Evolutionary conservation across 2,888 invertebrate species (phyloP), one percentile per base, ranked within the genome.

Genomic region (Mythimna ferrago): DNA sequence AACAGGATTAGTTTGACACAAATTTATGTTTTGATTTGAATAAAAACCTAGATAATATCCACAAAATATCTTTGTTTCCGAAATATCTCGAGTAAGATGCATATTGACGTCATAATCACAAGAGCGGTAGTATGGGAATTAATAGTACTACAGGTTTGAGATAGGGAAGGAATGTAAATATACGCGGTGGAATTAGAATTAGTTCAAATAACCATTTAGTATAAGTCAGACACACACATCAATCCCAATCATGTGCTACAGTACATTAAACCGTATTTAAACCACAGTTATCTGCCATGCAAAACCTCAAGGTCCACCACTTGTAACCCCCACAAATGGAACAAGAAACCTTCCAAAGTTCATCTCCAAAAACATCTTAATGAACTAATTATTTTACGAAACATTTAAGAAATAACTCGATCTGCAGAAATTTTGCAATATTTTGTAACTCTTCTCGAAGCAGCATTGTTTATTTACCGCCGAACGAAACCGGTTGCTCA

Each of bases 371-470:
- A 80, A 64, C 48, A 74, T 74, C 9, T n/a, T 80, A 65, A 76
- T 80, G 41, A 74, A 80, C 48, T 74, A 61, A 76, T 76, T 60
- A 76, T 60, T 76, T 74, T 80, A 41, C 65, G 75, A 80, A 76
- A 80, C 38, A 76, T 74, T 77, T 66, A 11, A 48, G 32, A 65
- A 58, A 77, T 70, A 77, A 71, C 56, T 78, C 14, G 60, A 62
- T 78, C 58, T 61, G 54, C 21, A 66, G 51, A 56, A 26, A 66
- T 78, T 69, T 66, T 60, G 77, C 58, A 78, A 81, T 81, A 79
- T 76, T 63, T 66, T 79, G 70, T 70, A 77, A 78, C 66, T 78
- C 71, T 77, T 82, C 71, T 66, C 62, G 56, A 81, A 57, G 48
- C 44, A 48, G 71, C 66, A 62, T 78, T 81, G 66, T 78, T 79